A percentile compares a stretch with the other conserved stretches of the same genome.
Conservation (phyloP, 2,888 invertebrate species). For the Adelognathus sp. region DNA sequence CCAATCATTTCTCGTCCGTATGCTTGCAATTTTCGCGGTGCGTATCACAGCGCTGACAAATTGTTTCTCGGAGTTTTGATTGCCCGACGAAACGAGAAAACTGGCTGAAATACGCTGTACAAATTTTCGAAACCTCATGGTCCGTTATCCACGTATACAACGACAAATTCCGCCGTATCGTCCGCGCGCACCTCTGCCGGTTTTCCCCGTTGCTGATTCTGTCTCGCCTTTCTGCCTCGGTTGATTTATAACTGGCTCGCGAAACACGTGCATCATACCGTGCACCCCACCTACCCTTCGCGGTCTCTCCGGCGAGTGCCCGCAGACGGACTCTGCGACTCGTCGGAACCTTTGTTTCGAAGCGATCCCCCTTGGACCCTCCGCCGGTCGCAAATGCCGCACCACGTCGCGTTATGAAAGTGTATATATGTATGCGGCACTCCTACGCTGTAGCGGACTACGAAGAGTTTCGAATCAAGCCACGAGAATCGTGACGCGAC, state of each 20-base stretch:
- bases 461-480: conserved; percentile 61
- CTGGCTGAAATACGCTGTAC: no score
- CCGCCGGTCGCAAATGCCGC: conserved; percentile 5
- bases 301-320: conserved; percentile 41
- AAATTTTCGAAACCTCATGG: background rate
- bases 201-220: conserved; percentile 16
- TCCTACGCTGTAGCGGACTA: conserved; percentile 10
- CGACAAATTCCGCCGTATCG: background rate
- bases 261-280: conserved; percentile 54
- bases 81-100: no score
- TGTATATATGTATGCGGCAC: conserved; percentile 7
- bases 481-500: conserved; percentile 63
- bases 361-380: conserved; percentile 55
- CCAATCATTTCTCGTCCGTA: no score
- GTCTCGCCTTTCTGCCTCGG: conserved; percentile 50
- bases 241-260: conserved; percentile 55
- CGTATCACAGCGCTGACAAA: no score
- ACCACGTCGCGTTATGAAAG: conserved; percentile 52
- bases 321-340: conserved; percentile 2
- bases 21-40: no score
- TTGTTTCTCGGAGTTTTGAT: no score
- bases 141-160: background rate
- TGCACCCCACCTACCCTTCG: background rate
- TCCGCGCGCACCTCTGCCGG: conserved; percentile 6
- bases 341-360: conserved; percentile 62